phyloP scores from a whole-genome alignment of 2,888 invertebrate genomes.

The Acanthacorydalis orientalis region DNA sequence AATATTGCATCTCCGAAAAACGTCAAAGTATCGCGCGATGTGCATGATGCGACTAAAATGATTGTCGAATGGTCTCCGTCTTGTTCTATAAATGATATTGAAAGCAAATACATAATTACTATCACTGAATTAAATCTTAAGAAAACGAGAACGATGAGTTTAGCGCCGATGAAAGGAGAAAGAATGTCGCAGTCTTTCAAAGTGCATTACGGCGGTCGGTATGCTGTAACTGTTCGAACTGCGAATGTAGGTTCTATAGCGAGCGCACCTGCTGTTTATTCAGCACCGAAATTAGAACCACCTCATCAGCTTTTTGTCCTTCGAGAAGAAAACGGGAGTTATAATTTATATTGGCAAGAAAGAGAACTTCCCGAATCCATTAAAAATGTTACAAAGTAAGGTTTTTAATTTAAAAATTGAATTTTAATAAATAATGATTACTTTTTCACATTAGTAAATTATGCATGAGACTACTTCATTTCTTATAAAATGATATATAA shows the following conservation, averaged over 20 bases:
- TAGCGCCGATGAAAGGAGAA: constrained; percentile 29
- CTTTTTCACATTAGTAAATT: too few relatives aligned
- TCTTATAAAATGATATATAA: too few relatives aligned
- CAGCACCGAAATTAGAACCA: constrained; percentile 38
- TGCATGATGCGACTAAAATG: constrained; percentile 29
- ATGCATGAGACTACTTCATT: too few relatives aligned
- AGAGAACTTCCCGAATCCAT: constrained; percentile 20
- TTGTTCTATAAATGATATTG: constrained; percentile 34
- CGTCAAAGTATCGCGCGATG: constrained; percentile 30
- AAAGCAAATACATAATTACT: constrained; percentile 38
- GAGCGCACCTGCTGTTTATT: constrained; percentile 29
- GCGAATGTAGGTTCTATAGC: constrained; percentile 26
- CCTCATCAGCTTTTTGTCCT: constrained; percentile 46
- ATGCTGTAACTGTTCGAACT: constrained; percentile 32
- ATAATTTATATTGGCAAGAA: constrained; percentile 49
- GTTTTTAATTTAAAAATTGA: constrained; percentile 6
- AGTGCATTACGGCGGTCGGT: constrained; percentile 32
- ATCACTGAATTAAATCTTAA: constrained; percentile 30
- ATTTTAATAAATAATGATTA: constrained; percentile 3
- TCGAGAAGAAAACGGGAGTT: constrained; percentile 40
- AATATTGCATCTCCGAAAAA: constrained; percentile 52
- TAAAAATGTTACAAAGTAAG: constrained; percentile 13
- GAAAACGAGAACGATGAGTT: constrained; percentile 27
- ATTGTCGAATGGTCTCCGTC: constrained; percentile 54
- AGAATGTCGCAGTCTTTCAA: constrained; percentile 32